Conservation (phyloP, 2,113 vertebrate genomes). For the Sisor rabdophorus region DNA sequence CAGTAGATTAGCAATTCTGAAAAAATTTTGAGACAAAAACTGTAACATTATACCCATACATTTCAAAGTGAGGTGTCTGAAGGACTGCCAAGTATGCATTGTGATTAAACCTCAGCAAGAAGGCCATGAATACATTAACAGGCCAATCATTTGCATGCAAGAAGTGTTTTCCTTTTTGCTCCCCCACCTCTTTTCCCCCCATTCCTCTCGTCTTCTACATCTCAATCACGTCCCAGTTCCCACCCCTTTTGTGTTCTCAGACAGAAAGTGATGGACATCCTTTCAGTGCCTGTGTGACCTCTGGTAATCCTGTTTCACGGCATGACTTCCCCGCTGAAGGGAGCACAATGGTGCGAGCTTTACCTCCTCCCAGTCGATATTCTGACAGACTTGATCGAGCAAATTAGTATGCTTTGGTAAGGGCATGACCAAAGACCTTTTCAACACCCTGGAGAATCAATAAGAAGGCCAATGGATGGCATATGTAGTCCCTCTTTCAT, state of each 20-base stretch:
- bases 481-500: slow-evolving; percentile 67
- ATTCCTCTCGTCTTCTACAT: slow-evolving; percentile 82
- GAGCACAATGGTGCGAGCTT: slow-evolving; percentile 90
- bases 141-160: slow-evolving; percentile 75
- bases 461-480: slow-evolving; percentile 88
- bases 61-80: slow-evolving; percentile 11
- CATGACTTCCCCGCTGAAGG: slow-evolving; percentile 88
- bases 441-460: slow-evolving; percentile 92
- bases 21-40: neutral
- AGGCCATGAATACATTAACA: slow-evolving; percentile 54
- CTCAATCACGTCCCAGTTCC: slow-evolving; percentile 86
- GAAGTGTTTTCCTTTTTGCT: slow-evolving; percentile 68
- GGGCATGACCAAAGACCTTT: slow-evolving; percentile 96
- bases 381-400: slow-evolving; percentile 97
- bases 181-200: slow-evolving; percentile 39
- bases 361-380: slow-evolving; percentile 95
- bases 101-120: slow-evolving; percentile 46
- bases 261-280: slow-evolving; percentile 91
- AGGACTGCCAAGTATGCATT: slow-evolving; percentile 30
- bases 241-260: slow-evolving; percentile 85
- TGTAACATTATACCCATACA: slow-evolving; percentile 21
- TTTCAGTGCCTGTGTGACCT: slow-evolving; percentile 95
- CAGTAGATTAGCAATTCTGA: slow-evolving; percentile 2
- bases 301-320: slow-evolving; percentile 99
- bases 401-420: slow-evolving; percentile 98